Conservation (phyloP, 1,140 invertebrate species). For the Spodoptera frugiperda region DNA sequence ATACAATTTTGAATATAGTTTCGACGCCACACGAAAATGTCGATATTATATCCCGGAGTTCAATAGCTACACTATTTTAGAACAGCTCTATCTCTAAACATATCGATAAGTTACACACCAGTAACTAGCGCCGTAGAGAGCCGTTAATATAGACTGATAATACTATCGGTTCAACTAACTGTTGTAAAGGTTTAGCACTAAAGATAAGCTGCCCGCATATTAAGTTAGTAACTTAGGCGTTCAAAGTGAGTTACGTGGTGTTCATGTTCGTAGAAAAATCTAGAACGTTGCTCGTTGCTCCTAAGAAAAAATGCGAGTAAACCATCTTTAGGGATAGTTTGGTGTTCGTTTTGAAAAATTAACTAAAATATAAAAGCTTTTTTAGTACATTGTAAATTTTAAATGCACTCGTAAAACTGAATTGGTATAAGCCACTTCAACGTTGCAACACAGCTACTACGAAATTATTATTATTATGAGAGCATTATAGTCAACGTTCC, state of each 20-base stretch:
- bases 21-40: neutral
- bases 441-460: too few relatives aligned
- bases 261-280: conserved; percentile 15
- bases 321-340: too few relatives aligned
- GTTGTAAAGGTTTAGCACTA: conserved; percentile 40
- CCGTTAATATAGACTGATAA: conserved; percentile 35
- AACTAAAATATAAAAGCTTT: too few relatives aligned
- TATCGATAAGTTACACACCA: conserved; percentile 24
- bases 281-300: too few relatives aligned
- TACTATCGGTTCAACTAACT: conserved; percentile 12
- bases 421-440: too few relatives aligned
- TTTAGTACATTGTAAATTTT: too few relatives aligned
- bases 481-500: too few relatives aligned
- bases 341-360: too few relatives aligned
- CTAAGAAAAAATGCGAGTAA: neutral
- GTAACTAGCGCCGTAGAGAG: conserved; percentile 13
- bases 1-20: neutral
- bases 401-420: too few relatives aligned
- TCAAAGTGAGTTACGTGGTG: conserved; percentile 9
- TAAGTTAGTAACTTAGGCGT: conserved; percentile 15
- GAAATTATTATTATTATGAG: too few relatives aligned
- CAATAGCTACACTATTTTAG: conserved; percentile 1
- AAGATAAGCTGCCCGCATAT: conserved; percentile 50
- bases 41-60: neutral
- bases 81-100: neutral